Conservation (phyloP, 2,113 vertebrate genomes). For the Lampris megalopsis region DNA sequence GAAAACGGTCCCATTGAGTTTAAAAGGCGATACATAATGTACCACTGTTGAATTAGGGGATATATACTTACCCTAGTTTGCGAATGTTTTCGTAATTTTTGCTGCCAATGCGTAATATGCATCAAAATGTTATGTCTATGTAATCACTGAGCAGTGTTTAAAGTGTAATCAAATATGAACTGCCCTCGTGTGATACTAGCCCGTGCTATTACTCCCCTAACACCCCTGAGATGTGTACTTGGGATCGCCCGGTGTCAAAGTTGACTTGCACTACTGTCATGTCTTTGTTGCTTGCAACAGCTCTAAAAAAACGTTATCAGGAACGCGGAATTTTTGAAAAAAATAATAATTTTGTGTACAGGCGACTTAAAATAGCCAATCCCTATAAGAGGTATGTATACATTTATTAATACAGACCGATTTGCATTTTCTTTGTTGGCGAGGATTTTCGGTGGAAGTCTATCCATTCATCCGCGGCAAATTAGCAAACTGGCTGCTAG, state of each 20-base stretch:
- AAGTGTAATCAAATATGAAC: too few relatives aligned
- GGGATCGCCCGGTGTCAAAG: slow-evolving; percentile 69
- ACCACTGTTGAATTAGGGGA: slow-evolving; percentile 50
- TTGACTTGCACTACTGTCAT: slow-evolving; percentile 69
- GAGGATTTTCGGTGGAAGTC: slow-evolving; percentile 4
- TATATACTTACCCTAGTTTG: rapidly evolving
- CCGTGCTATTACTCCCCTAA: background rate
- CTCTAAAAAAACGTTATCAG: slow-evolving; percentile 11
- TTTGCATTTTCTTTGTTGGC: background rate
- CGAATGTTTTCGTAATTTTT: background rate
- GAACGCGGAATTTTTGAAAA: slow-evolving; percentile 51
- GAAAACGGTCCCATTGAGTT: slow-evolving; percentile 38
- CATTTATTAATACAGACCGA: background rate
- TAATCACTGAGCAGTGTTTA: too few relatives aligned
- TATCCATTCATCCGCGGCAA: slow-evolving; percentile 67
- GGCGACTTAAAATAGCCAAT: background rate
- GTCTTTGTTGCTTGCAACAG: slow-evolving; percentile 74
- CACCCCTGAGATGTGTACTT: slow-evolving; percentile 9
- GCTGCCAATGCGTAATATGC: background rate
- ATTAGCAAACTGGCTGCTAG: slow-evolving; percentile 58
- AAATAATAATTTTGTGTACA: slow-evolving; percentile 3
- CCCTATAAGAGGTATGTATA: slow-evolving; percentile 58
- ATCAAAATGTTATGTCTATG: too few relatives aligned
- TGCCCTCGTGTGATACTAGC: too few relatives aligned
- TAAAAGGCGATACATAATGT: slow-evolving; percentile 56